Conservation (phyloP, 2,113 vertebrate genomes). For the Albula goreensis region DNA sequence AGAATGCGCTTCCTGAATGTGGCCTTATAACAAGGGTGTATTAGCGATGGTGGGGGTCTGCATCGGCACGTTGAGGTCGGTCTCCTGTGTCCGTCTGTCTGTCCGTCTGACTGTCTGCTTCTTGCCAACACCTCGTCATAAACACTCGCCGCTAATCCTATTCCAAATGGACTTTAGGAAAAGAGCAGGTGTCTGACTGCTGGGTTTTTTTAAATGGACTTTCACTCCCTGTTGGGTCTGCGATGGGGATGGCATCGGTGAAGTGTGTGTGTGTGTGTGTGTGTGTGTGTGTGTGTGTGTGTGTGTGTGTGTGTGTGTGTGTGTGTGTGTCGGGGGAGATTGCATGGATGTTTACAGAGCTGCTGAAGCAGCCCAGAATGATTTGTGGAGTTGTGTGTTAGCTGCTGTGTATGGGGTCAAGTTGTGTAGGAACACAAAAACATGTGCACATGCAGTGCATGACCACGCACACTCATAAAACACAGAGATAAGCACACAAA, state of each 20-base stretch:
- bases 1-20: slow-evolving; percentile 8
- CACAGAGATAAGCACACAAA: background rate
- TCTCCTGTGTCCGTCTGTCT: background rate
- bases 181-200: background rate
- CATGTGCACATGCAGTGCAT: too few relatives aligned
- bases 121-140: background rate
- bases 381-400: background rate
- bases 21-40: background rate
- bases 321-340: background rate
- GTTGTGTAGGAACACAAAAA: too few relatives aligned
- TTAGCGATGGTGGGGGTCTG: slow-evolving; percentile 9
- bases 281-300: background rate
- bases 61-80: background rate
- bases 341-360: background rate
- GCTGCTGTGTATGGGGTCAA: background rate
- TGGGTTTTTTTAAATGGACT: background rate
- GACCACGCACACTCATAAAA: too few relatives aligned
- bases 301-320: background rate
- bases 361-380: background rate
- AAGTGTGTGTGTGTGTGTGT: background rate
- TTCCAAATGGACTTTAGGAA: background rate
- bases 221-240: background rate
- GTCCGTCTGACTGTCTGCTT: background rate
- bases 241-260: background rate
- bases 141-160: background rate